Evolutionary conservation across 2,888 invertebrate genomes (phyloP).

Genomic region (Morpho helenor): DNA sequence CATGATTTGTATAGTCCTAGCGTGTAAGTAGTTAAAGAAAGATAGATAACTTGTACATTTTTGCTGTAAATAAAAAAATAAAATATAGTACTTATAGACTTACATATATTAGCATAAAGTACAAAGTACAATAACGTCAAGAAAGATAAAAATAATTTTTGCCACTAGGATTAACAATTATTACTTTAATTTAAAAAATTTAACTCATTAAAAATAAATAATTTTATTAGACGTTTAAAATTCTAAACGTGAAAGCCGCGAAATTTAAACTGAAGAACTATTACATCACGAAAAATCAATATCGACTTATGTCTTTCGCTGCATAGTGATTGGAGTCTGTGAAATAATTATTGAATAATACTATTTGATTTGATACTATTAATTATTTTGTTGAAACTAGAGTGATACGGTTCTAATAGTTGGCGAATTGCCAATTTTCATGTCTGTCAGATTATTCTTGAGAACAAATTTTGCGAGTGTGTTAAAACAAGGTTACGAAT

Average conservation of each 20-base stretch:
- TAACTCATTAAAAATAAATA: constrained; percentile 3
- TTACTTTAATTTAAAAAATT: neutral
- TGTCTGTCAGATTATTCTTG: constrained; percentile 42
- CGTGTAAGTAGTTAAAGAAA: no score
- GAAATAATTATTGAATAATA: no score
- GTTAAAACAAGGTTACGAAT: neutral
- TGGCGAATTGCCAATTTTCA: constrained; percentile 29
- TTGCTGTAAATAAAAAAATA: no score
- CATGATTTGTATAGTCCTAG: no score
- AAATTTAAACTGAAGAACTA: constrained; percentile 38
- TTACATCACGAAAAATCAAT: constrained; percentile 44
- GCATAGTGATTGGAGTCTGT: no score
- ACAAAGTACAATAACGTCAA: no score
- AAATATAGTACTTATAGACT: no score
- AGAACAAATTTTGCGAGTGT: constrained; percentile 33
- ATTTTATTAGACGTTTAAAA: constrained; percentile 3
- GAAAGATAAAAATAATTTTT: no score
- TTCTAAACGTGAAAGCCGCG: constrained; percentile 31
- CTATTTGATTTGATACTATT: no score
- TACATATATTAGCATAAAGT: no score
- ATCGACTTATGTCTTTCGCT: constrained; percentile 17
- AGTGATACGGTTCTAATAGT: constrained; percentile 5
- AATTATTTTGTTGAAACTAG: neutral
- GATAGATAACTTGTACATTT: no score
- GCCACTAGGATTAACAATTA: no score